Evolutionary conservation across 2,888 invertebrate species (phyloP), one percentile per base, ranked within the genome.

Genomic region (Tachina grossa): DNA sequence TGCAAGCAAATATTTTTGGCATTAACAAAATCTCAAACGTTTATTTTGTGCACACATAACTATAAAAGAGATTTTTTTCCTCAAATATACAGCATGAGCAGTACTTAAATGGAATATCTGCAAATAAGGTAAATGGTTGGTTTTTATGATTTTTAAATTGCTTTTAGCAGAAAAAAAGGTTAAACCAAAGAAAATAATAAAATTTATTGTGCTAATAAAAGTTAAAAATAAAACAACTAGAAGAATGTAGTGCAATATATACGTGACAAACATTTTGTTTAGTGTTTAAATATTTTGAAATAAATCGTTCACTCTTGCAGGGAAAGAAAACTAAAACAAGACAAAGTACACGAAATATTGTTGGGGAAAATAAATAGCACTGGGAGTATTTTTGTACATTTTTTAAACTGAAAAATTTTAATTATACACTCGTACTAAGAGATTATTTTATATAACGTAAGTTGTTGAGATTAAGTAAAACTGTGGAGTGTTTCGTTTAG

Each of bases 41-140:
- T 8, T 43, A 16, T 11, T 14, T 22, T n/a, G n/a, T 31, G 66
- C 13, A 31, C 55, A 57, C 14, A 11, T 14, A n/a, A 63, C 51
- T 22, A 65, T n/a, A 14, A 66, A 55, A 65, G 11, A 22, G 14
- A 49, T 1, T 57, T 63, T 63, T 57, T 8, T 31, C 6, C 5
- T 31, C 6, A 49, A 68, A 77, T 13, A 59, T 16, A 43, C 10
- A 43, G 51, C 53, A 45, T 53, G 11, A 39, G 47, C 47, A 14
- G 39, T 31, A 14, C n/a, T 59, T 66, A 74, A 80, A 66, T 51
- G 74, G 74, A 74, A 74, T 43, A 66, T 59, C 10, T 43, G 22
- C 19, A 16, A 51, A 45, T 55, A 51, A 81, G 59, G 66, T 81
- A 74, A 81, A 74, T 45, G 1, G 8, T 41, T 72, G 1, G 4